Base-by-base conservation (phyloP, 2,888 invertebrate genomes). In the Sinohyriopsis cumingii region DNA sequence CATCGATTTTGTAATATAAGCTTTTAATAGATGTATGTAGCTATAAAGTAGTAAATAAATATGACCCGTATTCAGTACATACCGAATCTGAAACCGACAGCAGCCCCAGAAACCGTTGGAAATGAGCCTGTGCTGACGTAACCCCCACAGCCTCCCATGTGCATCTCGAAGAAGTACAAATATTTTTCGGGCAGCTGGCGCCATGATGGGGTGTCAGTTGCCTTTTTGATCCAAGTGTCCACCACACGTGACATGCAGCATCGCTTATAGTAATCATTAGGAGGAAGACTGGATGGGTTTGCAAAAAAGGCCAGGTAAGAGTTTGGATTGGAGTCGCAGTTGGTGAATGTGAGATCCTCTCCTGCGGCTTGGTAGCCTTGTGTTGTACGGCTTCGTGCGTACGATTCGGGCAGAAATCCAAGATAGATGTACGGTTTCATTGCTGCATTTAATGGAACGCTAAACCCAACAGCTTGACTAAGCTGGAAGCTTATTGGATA, bases 131-230 rank as follows among this genome's bases (percentile, higher is more conserved):
- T 33, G n/a, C n/a, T n/a, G n/a, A n/a, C n/a, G n/a, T n/a, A n/a
- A n/a, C n/a, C n/a, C n/a, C n/a, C n/a, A n/a, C 33, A 33, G 15
- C 65, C 65, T 59, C 65, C 65, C 57, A 65, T 57, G 45, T 65
- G 65, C 65, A 65, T 65, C 56, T 65, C 65, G 59, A 20, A 65
- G 57, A 28, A 18, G 65, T 59, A 65, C 45, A 20, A 33, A 45
- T n/a, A 65, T 2, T 57, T 18, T 18, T 56, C 33, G 1, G 65
- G 65, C 65, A 65, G 28, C 1, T 59, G 12, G 18, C 33, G 33
- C 1, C 1, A 33, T 33, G 33, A 33, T 9, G 33, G 33, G 33
- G 33, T 33, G 9, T 33, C 9, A 7, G 33, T 33, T 33, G 33
- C 33, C 33, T 33, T 33, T 33, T 33, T 33, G 33, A 33, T 33